phyloP scores from a whole-genome alignment of 2,888 invertebrate species.

The Saturnia pavonia region DNA sequence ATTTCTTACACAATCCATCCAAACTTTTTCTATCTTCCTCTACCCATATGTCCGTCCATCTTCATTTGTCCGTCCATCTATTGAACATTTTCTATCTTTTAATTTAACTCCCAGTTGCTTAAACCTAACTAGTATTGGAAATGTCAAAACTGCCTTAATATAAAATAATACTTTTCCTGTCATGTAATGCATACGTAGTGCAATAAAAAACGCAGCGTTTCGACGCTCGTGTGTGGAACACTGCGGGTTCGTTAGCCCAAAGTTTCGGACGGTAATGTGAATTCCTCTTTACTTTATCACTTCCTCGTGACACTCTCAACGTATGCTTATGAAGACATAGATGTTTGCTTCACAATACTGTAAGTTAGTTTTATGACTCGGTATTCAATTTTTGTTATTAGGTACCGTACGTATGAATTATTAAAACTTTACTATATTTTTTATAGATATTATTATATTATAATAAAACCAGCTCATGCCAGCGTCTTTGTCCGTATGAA shows the following conservation, averaged over 20 bases:
- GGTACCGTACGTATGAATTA: neutral
- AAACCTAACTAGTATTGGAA: too few species aligned
- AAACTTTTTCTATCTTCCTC: too few species aligned
- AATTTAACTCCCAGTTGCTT: too few species aligned
- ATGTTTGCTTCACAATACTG: slow-evolving; percentile 21
- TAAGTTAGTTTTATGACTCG: slow-evolving; percentile 17
- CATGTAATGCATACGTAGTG: neutral
- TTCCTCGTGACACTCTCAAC: slow-evolving; percentile 32
- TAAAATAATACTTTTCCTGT: too few species aligned
- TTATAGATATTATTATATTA: neutral
- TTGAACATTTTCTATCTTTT: too few species aligned
- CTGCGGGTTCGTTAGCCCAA: slow-evolving; percentile 29
- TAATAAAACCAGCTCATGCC: neutral
- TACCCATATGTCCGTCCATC: too few species aligned
- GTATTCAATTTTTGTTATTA: slow-evolving; percentile 15
- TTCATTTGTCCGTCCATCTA: too few species aligned
- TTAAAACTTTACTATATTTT: neutral
- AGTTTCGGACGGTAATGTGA: slow-evolving; percentile 31
- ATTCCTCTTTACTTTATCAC: slow-evolving; percentile 36
- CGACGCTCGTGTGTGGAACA: slow-evolving; percentile 24
- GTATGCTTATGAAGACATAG: slow-evolving; percentile 26
- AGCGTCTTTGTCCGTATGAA: neutral
- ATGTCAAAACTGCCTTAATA: too few species aligned
- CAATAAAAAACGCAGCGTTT: slow-evolving; percentile 29
- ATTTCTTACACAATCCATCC: too few species aligned